Conservation (phyloP, 2,888 invertebrate genomes). For the Amphipoea lucens region DNA sequence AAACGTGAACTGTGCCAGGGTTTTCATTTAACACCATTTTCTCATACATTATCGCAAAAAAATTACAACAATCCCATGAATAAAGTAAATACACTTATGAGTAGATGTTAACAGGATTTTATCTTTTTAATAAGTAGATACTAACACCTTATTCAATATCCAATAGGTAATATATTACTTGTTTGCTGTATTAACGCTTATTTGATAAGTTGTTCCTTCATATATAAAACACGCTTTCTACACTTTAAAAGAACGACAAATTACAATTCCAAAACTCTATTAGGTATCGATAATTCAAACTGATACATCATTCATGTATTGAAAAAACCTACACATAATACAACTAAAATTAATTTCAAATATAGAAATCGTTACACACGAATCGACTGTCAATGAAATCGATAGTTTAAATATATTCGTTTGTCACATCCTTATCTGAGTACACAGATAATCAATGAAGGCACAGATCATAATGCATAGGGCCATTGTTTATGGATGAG, state of each 20-base stretch:
- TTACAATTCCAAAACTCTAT: conserved; percentile 34
- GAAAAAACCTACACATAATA: conserved; percentile 50
- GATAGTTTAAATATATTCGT: conserved; percentile 74
- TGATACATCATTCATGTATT: conserved; percentile 48
- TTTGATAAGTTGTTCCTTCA: conserved; percentile 18
- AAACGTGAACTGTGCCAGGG: neutral
- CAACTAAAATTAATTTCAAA: conserved; percentile 59
- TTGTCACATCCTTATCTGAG: conserved; percentile 74
- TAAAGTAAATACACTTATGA: neutral
- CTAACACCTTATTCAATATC: neutral
- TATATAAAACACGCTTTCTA: conserved; percentile 40
- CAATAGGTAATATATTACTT: neutral
- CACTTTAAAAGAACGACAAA: conserved; percentile 52
- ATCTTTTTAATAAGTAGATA: neutral
- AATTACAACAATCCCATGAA: neutral
- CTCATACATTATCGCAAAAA: neutral
- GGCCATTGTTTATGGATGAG: conserved; percentile 67
- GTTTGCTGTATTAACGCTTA: neutral
- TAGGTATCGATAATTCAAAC: conserved; percentile 52
- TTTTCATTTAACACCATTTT: neutral
- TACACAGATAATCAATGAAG: conserved; percentile 70
- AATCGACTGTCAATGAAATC: conserved; percentile 67
- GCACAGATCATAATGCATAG: conserved; percentile 73
- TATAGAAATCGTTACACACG: conserved; percentile 56
- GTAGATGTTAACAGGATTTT: neutral